Evolutionary conservation across 2,797 vertebrate genomes (phyloP), one percentile per base, ranked within the genome.

Genomic region (Amblyraja radiata): DNA sequence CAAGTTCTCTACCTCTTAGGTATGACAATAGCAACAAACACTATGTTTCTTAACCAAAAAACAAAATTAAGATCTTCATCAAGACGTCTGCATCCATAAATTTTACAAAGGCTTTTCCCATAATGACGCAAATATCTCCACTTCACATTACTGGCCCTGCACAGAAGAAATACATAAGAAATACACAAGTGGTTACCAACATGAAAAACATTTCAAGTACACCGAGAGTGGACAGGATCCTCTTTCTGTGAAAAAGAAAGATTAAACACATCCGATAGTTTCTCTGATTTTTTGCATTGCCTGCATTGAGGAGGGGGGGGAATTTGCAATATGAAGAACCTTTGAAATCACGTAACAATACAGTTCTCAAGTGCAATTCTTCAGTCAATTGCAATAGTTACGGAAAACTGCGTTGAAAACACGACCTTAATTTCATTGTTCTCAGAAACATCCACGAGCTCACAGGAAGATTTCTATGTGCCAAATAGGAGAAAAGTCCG

Each of bases 61-160:
- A 97, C 97, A 97, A 98, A 98, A 98, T 98, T 98, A 99, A 99
- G 98, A 99, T 99, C 99, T 99, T 99, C 98, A 99, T 98, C 98
- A 99, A 99, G 98, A 97, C 98, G 98, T 98, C 99, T 98, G 98
- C 98, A 99, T 99, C 99, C 99, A 99, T 98, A 99, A 98, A 99
- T 99, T 98, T 98, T 99, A 99, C 98, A 99, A 99, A 99, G 98
- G 98, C 98, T 98, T 98, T 98, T 98, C 99, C 98, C 98, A 99
- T 98, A 99, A 99, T 98, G 99, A 98, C 98, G 99, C 98, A 99
- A 99, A 98, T 99, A 99, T 99, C 98, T 99, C 99, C 99, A 98
- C 98, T 99, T 99, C 99, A 98, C 98, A 99, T 99, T 99, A 99
- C 99, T 99, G 99, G 98, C 98, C 99, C 99, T 99, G 99, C 98